A percentile compares a stretch with the other conserved stretches of the same genome.
These are phyloP conservation scores for Coluber constrictor DNA, from an alignment of 2,797 vertebrate species.

Conservation along the genomic window DNA sequence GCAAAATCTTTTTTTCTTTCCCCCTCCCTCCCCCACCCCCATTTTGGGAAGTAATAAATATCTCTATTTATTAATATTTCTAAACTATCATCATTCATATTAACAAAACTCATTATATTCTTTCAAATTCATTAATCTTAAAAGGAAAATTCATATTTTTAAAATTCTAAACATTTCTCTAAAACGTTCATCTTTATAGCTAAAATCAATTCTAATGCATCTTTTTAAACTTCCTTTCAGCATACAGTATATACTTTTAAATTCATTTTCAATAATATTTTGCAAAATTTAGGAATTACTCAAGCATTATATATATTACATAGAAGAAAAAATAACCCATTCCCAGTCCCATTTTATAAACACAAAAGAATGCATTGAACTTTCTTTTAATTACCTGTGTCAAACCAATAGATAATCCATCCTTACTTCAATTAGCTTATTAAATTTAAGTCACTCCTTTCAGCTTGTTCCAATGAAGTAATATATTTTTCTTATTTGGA, in stretches of 20 bases:
- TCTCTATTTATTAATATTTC: background rate
- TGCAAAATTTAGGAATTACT: background rate
- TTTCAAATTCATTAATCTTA: background rate
- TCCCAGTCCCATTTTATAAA: background rate
- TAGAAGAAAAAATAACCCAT: background rate
- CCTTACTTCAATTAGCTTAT: background rate
- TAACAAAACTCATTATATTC: background rate
- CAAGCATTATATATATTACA: background rate
- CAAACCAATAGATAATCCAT: background rate
- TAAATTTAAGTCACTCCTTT: background rate
- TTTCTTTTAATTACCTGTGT: background rate
- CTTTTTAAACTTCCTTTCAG: background rate
- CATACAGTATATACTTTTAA: background rate
- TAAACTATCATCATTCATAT: background rate
- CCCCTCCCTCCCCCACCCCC: too few relatives aligned
- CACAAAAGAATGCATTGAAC: background rate
- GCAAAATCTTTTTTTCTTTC: background rate
- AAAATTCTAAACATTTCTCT: background rate
- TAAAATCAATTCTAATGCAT: background rate
- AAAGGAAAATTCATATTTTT: background rate
- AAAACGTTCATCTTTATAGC: background rate
- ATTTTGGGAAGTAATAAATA: background rate
- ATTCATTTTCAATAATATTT: background rate
- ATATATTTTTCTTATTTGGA: too few relatives aligned
- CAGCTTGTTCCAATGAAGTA: background rate